Evolutionary conservation across 2,888 invertebrate genomes (phyloP).

Genomic region (Lysandra bellargus): DNA sequence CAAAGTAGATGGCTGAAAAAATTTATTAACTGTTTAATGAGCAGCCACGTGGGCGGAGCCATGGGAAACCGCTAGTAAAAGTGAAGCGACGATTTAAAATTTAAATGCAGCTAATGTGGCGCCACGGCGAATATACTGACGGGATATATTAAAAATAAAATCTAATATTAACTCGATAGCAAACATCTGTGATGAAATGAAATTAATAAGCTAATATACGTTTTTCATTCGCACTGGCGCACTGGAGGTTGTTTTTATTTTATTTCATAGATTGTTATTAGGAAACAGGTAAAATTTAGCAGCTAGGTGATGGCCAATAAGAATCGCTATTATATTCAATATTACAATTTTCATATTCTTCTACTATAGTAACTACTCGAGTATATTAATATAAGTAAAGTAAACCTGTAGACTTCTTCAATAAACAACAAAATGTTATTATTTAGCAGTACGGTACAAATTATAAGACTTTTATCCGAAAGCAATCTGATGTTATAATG

Average conservation of each 20-base stretch:
- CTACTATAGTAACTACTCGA: no score
- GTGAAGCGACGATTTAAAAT: conserved; percentile 26
- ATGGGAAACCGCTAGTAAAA: not conserved
- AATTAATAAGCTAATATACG: not conserved
- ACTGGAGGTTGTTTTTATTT: no score
- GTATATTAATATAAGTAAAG: no score
- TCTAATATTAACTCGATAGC: conserved; percentile 27
- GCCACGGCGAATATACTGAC: conserved; percentile 34
- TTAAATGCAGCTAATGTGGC: conserved; percentile 35
- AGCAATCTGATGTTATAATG: not conserved
- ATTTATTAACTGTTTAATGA: not conserved
- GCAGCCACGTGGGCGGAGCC: not conserved
- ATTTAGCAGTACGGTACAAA: not conserved
- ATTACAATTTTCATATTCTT: no score
- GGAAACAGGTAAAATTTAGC: no score
- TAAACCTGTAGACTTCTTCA: no score
- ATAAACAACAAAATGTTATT: not conserved
- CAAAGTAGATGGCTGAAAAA: not conserved
- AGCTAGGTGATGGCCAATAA: no score
- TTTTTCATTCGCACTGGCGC: not conserved
- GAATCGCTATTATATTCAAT: no score
- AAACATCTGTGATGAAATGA: conserved; percentile 15
- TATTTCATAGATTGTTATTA: no score
- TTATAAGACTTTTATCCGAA: not conserved
- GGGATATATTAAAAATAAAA: conserved; percentile 18